phyloP scores from a whole-genome alignment of 2,888 invertebrate species.

The Folsomia candida region DNA sequence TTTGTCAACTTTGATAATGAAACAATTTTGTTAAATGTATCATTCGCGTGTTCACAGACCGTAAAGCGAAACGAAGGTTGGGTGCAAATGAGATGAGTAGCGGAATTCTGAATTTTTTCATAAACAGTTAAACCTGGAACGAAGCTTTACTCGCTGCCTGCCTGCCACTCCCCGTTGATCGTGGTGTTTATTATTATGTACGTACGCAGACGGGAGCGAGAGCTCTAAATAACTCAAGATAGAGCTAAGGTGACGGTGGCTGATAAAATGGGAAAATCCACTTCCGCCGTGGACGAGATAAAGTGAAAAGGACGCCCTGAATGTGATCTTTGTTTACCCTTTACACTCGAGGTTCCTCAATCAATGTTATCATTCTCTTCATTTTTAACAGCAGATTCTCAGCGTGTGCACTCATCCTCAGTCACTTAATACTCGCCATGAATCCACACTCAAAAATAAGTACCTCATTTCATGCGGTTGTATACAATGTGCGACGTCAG shows the following conservation, averaged over 20 bases:
- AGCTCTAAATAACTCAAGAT: conserved; percentile 9
- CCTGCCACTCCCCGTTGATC: background rate
- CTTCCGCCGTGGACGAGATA: background rate
- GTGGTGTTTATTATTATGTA: background rate
- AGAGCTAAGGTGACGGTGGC: background rate
- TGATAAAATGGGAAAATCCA: background rate
- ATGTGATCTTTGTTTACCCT: conserved; percentile 29
- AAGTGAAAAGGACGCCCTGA: conserved; percentile 21
- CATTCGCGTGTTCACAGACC: background rate
- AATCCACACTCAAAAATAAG: background rate
- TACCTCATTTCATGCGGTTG: background rate
- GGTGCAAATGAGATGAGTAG: background rate
- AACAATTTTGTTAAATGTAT: background rate
- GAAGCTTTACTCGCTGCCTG: background rate
- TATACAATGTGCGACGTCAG: background rate
- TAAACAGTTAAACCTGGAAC: background rate
- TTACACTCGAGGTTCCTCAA: conserved; percentile 5
- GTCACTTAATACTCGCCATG: background rate
- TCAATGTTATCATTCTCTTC: conserved; percentile 37
- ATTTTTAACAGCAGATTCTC: conserved; percentile 2
- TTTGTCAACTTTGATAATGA: background rate
- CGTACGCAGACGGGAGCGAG: background rate
- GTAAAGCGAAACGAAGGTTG: background rate
- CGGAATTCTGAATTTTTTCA: background rate
- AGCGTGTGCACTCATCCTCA: background rate